Conservation (phyloP, 2,797 vertebrate species). For the Linurgus olivaceus region DNA sequence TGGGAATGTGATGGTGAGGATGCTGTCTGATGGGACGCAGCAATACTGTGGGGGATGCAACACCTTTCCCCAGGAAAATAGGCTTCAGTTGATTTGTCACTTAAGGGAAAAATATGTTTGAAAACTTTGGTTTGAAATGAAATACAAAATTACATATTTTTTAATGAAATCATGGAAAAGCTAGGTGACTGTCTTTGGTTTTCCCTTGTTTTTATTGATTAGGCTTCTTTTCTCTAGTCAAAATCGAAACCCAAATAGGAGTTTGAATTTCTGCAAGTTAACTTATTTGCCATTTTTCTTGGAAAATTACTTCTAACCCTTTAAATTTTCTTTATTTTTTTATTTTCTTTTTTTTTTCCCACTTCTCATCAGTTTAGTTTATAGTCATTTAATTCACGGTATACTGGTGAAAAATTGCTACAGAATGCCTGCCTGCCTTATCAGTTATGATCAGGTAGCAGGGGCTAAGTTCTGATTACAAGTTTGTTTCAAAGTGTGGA, state of each 20-base stretch:
- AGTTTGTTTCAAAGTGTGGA: neutral
- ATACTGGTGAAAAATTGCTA: neutral
- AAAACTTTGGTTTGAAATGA: neutral
- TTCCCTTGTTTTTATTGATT: neutral
- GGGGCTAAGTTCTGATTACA: neutral
- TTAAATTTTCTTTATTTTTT: neutral
- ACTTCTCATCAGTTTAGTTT: neutral
- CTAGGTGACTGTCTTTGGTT: fast-evolving
- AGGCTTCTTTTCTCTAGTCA: neutral
- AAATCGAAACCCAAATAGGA: neutral
- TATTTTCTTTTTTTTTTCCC: no score
- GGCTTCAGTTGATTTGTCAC: neutral
- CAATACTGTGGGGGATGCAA: fast-evolving
- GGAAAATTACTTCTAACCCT: neutral
- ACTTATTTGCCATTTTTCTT: neutral
- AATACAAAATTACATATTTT: neutral
- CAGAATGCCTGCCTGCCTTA: neutral
- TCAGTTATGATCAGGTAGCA: neutral
- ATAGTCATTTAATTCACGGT: neutral
- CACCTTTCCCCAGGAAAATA: neutral
- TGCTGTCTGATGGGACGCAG: fast-evolving
- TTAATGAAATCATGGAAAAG: neutral
- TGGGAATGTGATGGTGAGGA: fast-evolving
- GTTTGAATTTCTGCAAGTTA: neutral
- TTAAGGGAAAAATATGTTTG: neutral